phyloP scores from a whole-genome alignment of 1,140 invertebrate species.

The Potamilus streckersoni region DNA sequence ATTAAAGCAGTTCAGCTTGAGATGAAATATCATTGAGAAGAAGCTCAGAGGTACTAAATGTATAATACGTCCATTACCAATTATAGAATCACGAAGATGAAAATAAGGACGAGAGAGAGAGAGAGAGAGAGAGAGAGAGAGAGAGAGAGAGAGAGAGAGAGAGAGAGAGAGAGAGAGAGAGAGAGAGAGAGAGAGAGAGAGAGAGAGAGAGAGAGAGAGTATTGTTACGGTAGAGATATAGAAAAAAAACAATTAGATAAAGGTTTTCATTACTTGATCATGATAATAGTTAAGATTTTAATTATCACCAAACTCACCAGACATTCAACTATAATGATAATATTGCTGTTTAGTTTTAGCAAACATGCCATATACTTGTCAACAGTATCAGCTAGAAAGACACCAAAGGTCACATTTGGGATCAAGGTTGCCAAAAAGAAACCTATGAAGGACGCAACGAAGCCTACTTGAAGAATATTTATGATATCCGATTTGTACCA shows the following conservation, averaged over 20 bases:
- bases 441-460: conserved; percentile 96
- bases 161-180: too few species aligned
- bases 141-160: too few species aligned
- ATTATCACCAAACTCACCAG: neutral
- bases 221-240: too few species aligned
- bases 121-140: too few species aligned
- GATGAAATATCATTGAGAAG: too few species aligned
- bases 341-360: neutral
- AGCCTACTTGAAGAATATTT: conserved; percentile 93
- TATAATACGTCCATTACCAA: too few species aligned
- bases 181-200: too few species aligned
- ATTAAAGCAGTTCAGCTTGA: too few species aligned
- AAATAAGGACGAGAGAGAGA: too few species aligned
- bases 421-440: conserved; percentile 98
- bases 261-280: neutral
- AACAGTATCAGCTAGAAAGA: conserved; percentile 93
- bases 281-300: neutral
- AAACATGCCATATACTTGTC: conserved; percentile 87
- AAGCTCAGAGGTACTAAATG: too few species aligned
- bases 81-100: too few species aligned
- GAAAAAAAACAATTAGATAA: neutral
- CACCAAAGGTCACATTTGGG: conserved; percentile 97
- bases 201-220: too few species aligned
- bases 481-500: conserved; percentile 78
- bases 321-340: neutral